Conservation (phyloP, 1,140 invertebrate genomes). For the Diprion similis region DNA sequence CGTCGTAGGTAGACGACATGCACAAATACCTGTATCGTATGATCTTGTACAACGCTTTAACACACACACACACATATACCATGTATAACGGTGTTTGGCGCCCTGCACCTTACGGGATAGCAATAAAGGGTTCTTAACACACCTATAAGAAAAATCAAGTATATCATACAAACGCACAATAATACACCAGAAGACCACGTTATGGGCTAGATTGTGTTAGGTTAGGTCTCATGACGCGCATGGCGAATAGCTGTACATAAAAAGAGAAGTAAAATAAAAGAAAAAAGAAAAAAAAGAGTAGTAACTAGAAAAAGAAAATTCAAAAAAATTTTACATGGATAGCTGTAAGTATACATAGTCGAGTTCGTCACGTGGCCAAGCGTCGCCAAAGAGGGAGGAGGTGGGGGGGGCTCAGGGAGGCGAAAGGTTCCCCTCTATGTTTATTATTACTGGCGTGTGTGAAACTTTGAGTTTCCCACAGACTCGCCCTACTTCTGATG, state of each 20-base stretch:
- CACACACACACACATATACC: no score
- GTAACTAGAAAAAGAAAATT: not conserved
- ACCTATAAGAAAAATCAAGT: no score
- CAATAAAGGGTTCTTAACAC: not conserved
- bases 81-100: not conserved
- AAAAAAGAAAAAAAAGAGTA: not conserved
- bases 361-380: not conserved
- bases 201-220: no score
- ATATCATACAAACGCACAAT: no score
- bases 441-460: constrained; percentile 34
- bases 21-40: no score
- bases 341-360: not conserved
- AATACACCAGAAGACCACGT: no score
- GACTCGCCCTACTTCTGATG: constrained; percentile 18
- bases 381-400: not conserved
- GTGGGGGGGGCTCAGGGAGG: not conserved
- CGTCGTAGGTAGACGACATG: not conserved
- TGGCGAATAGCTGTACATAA: not conserved
- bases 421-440: constrained; percentile 18
- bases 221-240: not conserved
- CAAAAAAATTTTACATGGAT: not conserved
- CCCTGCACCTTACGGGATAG: not conserved
- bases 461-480: constrained; percentile 44
- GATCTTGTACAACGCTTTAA: no score
- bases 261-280: not conserved